Conservation (phyloP, 2,113 vertebrate genomes). For the Rhea americana region DNA sequence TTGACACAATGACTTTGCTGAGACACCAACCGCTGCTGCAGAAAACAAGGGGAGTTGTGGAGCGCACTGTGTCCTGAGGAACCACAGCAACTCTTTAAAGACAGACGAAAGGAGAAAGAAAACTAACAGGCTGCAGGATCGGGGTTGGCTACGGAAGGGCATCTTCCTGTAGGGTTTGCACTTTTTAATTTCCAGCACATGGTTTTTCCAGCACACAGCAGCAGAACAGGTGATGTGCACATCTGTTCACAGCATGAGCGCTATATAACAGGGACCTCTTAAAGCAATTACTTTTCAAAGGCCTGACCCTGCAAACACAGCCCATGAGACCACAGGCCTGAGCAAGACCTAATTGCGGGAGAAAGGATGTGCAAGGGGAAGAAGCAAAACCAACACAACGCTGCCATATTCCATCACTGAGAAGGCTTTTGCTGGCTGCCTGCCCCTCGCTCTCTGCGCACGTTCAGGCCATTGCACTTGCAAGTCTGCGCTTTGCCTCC, state of each 20-base stretch:
- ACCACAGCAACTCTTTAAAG: neutral
- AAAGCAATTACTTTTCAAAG: neutral
- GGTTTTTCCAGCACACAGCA: neutral
- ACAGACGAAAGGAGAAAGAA: neutral
- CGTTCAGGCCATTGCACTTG: rapidly evolving
- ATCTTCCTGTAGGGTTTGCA: neutral
- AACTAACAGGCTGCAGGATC: rapidly evolving
- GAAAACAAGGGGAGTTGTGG: neutral
- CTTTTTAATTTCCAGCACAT: neutral
- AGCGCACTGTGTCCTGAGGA: neutral
- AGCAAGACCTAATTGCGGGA: rapidly evolving
- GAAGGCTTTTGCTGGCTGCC: rapidly evolving
- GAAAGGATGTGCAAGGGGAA: neutral
- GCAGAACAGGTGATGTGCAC: neutral
- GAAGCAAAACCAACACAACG: neutral
- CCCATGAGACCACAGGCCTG: neutral
- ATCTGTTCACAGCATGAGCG: neutral
- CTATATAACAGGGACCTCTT: neutral
- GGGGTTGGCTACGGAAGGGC: neutral
- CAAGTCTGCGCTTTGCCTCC: rapidly evolving
- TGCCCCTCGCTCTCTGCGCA: rapidly evolving
- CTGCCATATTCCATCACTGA: rapidly evolving
- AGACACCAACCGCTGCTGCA: neutral
- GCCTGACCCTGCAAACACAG: neutral
- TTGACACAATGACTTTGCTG: neutral